phyloP scores from a whole-genome alignment of 2,888 invertebrate species.

The Drosophila tripunctata region DNA sequence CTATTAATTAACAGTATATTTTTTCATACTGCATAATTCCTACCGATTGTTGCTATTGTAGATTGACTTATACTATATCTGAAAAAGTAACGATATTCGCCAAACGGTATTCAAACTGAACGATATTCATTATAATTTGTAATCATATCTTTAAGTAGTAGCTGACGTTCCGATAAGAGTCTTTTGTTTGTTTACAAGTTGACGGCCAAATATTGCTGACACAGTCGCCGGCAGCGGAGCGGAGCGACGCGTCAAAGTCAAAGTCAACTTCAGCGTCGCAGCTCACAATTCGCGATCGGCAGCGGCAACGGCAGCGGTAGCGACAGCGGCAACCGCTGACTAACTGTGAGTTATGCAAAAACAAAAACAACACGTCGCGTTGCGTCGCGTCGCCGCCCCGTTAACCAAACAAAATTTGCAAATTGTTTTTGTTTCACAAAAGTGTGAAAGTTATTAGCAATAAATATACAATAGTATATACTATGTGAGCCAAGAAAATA shows the following conservation, averaged over 20 bases:
- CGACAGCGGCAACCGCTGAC: constrained; percentile 26
- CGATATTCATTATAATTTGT: constrained; percentile 10
- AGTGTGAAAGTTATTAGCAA: constrained; percentile 47
- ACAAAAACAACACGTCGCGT: constrained; percentile 17
- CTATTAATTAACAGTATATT: too few relatives aligned
- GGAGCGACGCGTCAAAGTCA: not conserved
- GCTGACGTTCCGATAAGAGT: constrained; percentile 27
- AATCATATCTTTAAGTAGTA: constrained; percentile 20
- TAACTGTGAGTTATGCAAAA: constrained; percentile 46
- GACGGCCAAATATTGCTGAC: constrained; percentile 17
- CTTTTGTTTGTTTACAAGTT: constrained; percentile 56
- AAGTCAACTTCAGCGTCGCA: not conserved
- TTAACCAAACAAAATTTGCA: constrained; percentile 30
- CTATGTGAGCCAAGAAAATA: not conserved
- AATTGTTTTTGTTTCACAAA: constrained; percentile 22
- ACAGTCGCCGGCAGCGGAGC: constrained; percentile 1
- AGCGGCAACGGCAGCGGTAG: constrained; percentile 15
- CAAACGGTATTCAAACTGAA: not conserved
- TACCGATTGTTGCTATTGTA: too few relatives aligned
- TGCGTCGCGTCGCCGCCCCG: constrained; percentile 20
- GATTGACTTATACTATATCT: too few relatives aligned
- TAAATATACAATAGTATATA: constrained; percentile 3
- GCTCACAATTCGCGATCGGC: constrained; percentile 6
- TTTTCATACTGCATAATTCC: too few relatives aligned
- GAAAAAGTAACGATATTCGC: constrained; percentile 1